Evolutionary conservation across 2,113 vertebrate genomes (phyloP).

Genomic region (Astur gentilis): DNA sequence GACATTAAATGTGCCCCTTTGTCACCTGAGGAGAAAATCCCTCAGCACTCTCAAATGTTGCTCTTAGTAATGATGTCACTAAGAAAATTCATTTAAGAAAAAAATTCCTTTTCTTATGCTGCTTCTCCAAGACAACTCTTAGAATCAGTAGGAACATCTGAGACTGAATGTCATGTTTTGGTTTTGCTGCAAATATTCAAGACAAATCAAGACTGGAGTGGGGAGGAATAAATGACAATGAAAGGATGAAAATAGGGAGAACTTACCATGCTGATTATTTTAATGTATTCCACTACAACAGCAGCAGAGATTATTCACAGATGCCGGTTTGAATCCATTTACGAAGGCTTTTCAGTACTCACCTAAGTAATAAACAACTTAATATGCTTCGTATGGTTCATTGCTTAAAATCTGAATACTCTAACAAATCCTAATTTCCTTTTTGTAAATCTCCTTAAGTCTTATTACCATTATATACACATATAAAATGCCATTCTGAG

Average conservation of each 20-base stretch:
- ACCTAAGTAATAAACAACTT: background rate
- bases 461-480: background rate
- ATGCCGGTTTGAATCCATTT: background rate
- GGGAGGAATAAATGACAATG: background rate
- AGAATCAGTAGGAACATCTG: background rate
- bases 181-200: background rate
- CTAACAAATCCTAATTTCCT: background rate
- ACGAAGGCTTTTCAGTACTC: background rate
- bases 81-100: background rate
- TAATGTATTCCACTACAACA: background rate
- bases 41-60: background rate
- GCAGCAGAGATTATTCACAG: background rate
- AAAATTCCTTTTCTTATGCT: background rate
- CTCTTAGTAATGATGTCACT: background rate
- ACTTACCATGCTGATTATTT: background rate
- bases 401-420: background rate
- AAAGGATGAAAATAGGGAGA: background rate
- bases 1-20: background rate
- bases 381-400: background rate
- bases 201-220: background rate
- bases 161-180: background rate
- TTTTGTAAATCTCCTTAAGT: background rate
- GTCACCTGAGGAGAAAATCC: background rate
- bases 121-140: background rate
- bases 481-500: background rate